Percentiles rank a stretch among this genome's conserved stretches.
Conservation (phyloP, 1,140 invertebrate species). For the Armadillidium nasatum region DNA sequence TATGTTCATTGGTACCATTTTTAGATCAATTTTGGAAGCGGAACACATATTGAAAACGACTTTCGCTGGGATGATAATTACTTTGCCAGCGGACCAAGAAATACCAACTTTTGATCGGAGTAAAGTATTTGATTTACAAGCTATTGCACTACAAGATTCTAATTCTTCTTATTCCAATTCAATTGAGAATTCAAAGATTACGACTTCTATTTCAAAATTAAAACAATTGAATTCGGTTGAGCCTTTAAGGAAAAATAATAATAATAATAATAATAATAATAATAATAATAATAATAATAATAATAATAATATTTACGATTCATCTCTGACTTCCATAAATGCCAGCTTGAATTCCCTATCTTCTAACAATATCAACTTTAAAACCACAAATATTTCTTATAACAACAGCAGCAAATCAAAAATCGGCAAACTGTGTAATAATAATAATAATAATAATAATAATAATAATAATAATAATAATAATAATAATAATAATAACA, state of each 20-base stretch:
- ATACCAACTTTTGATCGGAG: conserved; percentile 33
- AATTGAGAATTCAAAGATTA: conserved; percentile 44
- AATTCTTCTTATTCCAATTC: conserved; percentile 43
- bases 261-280: conserved; percentile 10
- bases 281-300: conserved; percentile 4
- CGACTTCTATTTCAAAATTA: conserved; percentile 40
- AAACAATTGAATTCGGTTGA: conserved; percentile 29
- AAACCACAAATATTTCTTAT: background rate
- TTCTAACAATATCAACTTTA: too few relatives aligned
- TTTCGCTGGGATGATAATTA: conserved; percentile 35
- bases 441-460: background rate
- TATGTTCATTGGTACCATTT: conserved; percentile 63
- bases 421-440: background rate
- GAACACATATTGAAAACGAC: conserved; percentile 59
- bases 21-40: conserved; percentile 67
- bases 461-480: background rate
- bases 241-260: background rate
- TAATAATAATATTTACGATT: background rate
- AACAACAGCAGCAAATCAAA: background rate
- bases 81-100: conserved; percentile 34
- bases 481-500: background rate
- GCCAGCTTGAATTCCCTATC: too few relatives aligned
- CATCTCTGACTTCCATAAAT: too few relatives aligned
- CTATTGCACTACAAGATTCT: conserved; percentile 34
- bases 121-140: conserved; percentile 42